These are phyloP conservation scores for Phaethon lepturus DNA, from an alignment of 2,113 vertebrate species.

Conservation along the genomic window DNA sequence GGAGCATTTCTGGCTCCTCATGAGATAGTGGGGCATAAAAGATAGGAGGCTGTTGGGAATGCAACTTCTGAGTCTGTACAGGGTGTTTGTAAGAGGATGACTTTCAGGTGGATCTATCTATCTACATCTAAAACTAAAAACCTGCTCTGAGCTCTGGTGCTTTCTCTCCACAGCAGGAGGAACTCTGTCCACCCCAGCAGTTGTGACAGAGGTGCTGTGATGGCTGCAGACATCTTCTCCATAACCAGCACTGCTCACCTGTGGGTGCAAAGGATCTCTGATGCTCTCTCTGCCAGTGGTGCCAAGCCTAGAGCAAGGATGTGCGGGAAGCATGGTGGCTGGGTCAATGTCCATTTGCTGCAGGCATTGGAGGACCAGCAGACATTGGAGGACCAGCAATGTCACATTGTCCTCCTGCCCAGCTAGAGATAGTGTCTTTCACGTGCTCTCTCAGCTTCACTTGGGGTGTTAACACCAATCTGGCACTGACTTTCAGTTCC, in stretches of 20 bases:
- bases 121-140: background rate
- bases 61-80: background rate
- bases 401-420: background rate
- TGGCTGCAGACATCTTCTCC: background rate
- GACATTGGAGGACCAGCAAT: background rate
- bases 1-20: background rate
- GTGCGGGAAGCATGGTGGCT: background rate
- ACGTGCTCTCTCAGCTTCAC: background rate
- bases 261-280: background rate
- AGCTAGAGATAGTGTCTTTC: background rate
- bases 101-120: background rate
- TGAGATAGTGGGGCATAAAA: background rate
- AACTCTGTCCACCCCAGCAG: background rate
- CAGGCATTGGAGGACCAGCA: background rate
- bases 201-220: background rate
- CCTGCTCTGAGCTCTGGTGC: background rate
- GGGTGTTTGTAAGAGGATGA: background rate
- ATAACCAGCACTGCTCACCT: background rate
- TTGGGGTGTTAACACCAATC: background rate
- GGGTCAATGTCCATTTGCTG: background rate
- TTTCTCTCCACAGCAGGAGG: background rate
- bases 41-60: background rate
- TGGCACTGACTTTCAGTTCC: background rate
- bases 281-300: background rate
- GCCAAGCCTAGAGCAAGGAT: background rate